A percentile compares a stretch with the other conserved stretches of the same genome.
Conservation (phyloP, 2,113 vertebrate genomes). For the Ochotona curzoniae region DNA sequence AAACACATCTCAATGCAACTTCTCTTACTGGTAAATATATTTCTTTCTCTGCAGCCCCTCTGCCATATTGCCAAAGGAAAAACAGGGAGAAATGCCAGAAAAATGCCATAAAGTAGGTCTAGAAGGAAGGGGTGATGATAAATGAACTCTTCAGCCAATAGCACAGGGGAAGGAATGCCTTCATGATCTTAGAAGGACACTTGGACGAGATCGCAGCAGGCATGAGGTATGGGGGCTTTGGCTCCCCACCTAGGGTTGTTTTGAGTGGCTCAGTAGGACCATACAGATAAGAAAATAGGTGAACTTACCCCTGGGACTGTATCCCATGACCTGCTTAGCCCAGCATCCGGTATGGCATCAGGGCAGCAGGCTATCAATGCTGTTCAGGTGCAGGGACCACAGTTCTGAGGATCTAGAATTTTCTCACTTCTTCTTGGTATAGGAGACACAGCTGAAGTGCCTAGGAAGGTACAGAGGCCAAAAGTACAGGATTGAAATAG, state of each 20-base stretch:
- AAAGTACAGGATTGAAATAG: neutral
- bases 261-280: neutral
- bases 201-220: neutral
- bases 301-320: neutral
- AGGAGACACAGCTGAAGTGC: neutral
- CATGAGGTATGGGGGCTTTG: neutral
- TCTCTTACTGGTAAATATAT: neutral
- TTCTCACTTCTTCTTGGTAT: neutral
- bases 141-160: neutral
- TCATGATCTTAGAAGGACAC: neutral
- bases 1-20: constrained; percentile 3
- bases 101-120: neutral
- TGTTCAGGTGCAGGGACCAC: neutral
- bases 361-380: neutral
- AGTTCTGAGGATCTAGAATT: neutral
- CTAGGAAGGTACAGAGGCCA: neutral
- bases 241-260: neutral
- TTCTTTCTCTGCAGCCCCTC: neutral
- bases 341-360: accelerated
- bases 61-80: neutral
- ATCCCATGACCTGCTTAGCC: neutral
- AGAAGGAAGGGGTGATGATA: neutral
- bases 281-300: neutral
- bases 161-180: neutral
- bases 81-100: neutral